Base-by-base conservation (phyloP, 2,888 invertebrate genomes). In the Lepidocyrtinus sp. region DNA sequence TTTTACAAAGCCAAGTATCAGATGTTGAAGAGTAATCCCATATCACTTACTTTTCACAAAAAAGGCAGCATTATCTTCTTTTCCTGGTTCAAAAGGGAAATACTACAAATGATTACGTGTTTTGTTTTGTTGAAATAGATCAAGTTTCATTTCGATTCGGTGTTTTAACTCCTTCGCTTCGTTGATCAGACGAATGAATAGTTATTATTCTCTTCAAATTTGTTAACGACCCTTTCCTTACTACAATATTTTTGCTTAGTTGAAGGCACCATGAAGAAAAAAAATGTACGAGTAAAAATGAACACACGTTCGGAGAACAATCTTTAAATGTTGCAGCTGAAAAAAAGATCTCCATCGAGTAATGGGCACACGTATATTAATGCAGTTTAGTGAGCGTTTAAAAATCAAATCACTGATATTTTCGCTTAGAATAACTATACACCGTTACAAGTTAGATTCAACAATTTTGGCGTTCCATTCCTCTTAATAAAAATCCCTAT, bases 91-190 rank as follows among this genome's bases (percentile, higher is more conserved):
- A 21, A 59, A 9, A 59, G 59, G 12, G 22, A 21, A 19, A 21
- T 59, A n/a, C n/a, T n/a, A 21, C 3, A 59, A 59, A 59, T 59
- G 59, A 59, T 59, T 59, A 55, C 55, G 55, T 55, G 17, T 55
- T 55, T 55, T 55, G 7, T 55, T 55, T 21, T 21, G n/a, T 59
- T 59, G 21, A 59, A 59, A 59, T 59, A 59, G 59, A 59, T 9
- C 59, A 21, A 21, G 59, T 59, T 21, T 59, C 59, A 12, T 59
- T 59, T 59, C 59, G 59, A 21, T 59, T 59, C 59, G 59, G 59
- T 59, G 59, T 59, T 59, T n/a, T 59, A 59, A 21, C 59, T 59
- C 1, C 59, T 59, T 22, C 22, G 59, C 59, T 59, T 59, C 59
- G 59, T 59, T 59, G 59, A 21, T 19, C 19, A 59, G 21, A 59